Conservation (phyloP, 2,888 invertebrate species). For the Arrhopalites spinosus region DNA sequence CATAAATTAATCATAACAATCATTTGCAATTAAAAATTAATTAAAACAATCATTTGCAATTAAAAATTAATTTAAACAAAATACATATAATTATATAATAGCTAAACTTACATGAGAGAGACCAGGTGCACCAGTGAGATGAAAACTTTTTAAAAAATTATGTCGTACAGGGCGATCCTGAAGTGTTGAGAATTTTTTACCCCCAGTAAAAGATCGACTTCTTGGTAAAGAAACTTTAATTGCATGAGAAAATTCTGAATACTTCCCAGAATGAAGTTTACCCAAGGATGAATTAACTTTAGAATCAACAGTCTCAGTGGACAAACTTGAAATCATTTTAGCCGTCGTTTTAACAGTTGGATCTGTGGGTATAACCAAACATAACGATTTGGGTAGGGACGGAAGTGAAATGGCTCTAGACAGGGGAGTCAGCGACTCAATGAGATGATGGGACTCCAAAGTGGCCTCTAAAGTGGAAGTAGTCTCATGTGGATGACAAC, state of each 20-base stretch:
- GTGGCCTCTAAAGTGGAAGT: not conserved
- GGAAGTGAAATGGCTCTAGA: slow-evolving; percentile 51
- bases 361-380: slow-evolving; percentile 48
- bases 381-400: slow-evolving; percentile 45
- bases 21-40: no score
- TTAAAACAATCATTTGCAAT: no score
- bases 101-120: slow-evolving; percentile 50
- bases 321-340: slow-evolving; percentile 43
- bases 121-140: slow-evolving; percentile 48
- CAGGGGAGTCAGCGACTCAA: slow-evolving; percentile 30
- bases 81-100: no score
- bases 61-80: no score
- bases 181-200: slow-evolving; percentile 47
- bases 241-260: not conserved
- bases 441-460: not conserved
- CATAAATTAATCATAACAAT: no score
- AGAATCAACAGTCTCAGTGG: no score
- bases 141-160: slow-evolving; percentile 51
- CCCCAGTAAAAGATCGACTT: slow-evolving; percentile 46
- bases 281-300: no score
- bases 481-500: no score
- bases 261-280: not conserved
- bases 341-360: slow-evolving; percentile 41
- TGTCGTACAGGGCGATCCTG: slow-evolving; percentile 40
- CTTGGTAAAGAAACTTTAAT: slow-evolving; percentile 33